Evolutionary conservation across 2,888 invertebrate species (phyloP).

Genomic region (Acrocyrtus sp.): DNA sequence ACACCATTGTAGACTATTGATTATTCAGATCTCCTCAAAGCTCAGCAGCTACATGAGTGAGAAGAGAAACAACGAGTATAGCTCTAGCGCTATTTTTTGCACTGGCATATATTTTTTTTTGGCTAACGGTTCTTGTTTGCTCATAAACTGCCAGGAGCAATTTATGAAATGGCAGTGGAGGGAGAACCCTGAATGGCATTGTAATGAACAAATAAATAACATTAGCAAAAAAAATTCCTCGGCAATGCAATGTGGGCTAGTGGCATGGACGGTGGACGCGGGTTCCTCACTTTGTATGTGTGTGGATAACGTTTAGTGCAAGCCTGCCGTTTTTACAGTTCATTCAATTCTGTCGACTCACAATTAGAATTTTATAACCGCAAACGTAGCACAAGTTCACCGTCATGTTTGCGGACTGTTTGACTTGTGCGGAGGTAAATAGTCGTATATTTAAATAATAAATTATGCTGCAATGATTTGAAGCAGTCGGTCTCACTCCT

Average conservation of each 20-base stretch:
- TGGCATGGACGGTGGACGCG: neutral
- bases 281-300: neutral
- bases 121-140: slow-evolving; percentile 47
- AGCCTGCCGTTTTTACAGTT: neutral
- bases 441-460: no score
- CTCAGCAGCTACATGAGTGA: no score
- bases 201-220: slow-evolving; percentile 3
- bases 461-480: no score
- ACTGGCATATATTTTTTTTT: neutral
- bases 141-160: slow-evolving; percentile 41
- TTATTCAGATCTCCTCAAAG: neutral
- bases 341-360: neutral
- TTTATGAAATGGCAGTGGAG: neutral
- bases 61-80: no score
- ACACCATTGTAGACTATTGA: neutral
- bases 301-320: neutral
- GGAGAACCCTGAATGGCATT: slow-evolving; percentile 1
- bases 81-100: slow-evolving; percentile 34
- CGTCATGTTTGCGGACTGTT: no score
- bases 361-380: neutral
- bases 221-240: neutral
- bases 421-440: no score
- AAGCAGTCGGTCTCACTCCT: no score
- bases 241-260: neutral
- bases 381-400: neutral